Base-by-base conservation (phyloP, 30 jellyfish, hydroid and myxozoan species). In the Turritopsis rubra region DNA sequence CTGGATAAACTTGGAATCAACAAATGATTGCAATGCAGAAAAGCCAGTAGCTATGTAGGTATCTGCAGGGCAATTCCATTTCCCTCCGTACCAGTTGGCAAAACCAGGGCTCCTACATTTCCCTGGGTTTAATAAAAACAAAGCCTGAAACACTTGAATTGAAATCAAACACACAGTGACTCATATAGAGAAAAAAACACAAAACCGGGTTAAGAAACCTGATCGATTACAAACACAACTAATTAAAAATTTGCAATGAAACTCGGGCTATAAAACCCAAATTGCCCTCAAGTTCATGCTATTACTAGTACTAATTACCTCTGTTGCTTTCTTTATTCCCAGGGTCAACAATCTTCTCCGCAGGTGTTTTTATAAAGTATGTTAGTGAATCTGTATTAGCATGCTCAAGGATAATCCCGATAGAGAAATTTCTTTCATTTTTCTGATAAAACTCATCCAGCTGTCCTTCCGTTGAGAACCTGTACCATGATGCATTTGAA, bases 1-100 rank as follows among this genome's bases (percentile, higher is more conserved):
- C 91, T 85, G 92, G 30, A 90, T 90, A 24, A 85, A 28, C 27
- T 89, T 81, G 31, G 71, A 82, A 53, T 90, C 94, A 27, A 90
- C 90, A 27, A 90, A 52, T 0, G 97, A 77, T 68, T 90, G 97
- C 25, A 90, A 60, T 13, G 82, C 41, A 17, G 95, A 81, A 81
- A 86, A 90, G 19, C 89, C 90, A 26, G 97, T 84, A 41, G 91
- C 8, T 52, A 86, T 77, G 81, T 90, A 90, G 29, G 85, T 65
- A 31, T 85, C 77, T 29, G 91, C 97, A 3, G 97, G 97, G 72
- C 97, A 90, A 21, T 70, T 23, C 21, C 27, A 23, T 53, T 30
- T 79, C 29, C 28, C 77, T 68, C 30, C 73, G 81, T 28, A 19
- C 66, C 60, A 52, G 30, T 75, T 53, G 8, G 17, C 54, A 77